phyloP scores from a whole-genome alignment of 2,797 vertebrate genomes.

The Chaetophractus vellerosus region DNA sequence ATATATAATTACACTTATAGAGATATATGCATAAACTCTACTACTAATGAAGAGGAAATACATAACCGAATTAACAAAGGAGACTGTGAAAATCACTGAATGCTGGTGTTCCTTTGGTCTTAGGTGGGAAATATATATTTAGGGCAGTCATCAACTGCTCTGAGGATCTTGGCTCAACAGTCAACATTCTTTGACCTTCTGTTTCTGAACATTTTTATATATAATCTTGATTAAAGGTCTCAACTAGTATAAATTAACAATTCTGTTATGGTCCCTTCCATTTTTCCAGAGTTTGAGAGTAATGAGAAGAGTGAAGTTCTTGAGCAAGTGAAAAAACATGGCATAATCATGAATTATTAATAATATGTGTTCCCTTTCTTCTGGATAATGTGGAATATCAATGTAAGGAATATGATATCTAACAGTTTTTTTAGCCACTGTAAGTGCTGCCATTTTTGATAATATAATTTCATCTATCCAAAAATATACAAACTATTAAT shows the following conservation, averaged over 20 bases:
- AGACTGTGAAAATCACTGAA: not conserved
- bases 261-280: not conserved
- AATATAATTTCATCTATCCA: not conserved
- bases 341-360: not conserved
- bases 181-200: not conserved
- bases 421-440: not conserved
- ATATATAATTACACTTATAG: no score
- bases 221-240: not conserved
- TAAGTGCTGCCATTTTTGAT: not conserved
- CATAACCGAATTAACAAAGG: not conserved
- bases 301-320: not conserved
- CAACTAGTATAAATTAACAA: not conserved
- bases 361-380: not conserved
- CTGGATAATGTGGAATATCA: not conserved
- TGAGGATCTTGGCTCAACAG: not conserved
- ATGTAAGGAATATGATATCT: not conserved
- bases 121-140: not conserved
- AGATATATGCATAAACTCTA: no score
- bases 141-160: not conserved
- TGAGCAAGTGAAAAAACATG: not conserved
- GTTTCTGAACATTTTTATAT: not conserved
- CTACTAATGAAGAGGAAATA: not conserved
- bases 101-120: not conserved
- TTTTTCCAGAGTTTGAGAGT: not conserved
- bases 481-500: not conserved